A percentile compares a stretch with the other conserved stretches of the same genome.
Evolutionary conservation across 2,888 invertebrate genomes (phyloP).

Genomic region (Spicauda simplicius): DNA sequence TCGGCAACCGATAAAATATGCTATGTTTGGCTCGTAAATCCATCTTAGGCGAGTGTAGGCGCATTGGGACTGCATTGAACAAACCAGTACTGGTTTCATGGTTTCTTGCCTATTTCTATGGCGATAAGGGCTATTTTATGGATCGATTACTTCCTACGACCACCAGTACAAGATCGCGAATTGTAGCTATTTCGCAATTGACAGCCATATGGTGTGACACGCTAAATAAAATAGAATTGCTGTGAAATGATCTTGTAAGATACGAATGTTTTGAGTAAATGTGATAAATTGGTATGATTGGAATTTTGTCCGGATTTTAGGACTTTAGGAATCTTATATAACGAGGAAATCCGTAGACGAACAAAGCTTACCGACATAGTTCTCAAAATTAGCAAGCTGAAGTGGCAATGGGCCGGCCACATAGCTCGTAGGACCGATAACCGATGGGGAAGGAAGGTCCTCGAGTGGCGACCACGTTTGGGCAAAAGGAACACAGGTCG

Average conservation of each 20-base stretch:
- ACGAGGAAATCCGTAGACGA: background rate
- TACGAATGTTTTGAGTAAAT: background rate
- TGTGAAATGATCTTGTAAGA: constrained; percentile 7
- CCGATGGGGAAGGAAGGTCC: no score
- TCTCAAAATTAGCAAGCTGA: no score
- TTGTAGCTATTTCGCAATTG: constrained; percentile 38
- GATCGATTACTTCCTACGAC: constrained; percentile 25
- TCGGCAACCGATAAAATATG: constrained; percentile 43
- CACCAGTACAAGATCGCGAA: constrained; percentile 31
- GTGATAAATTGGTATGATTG: background rate
- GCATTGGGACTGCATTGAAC: constrained; percentile 37
- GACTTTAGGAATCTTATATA: background rate
- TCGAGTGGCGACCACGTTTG: no score
- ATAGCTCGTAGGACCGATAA: no score
- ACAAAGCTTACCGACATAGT: no score
- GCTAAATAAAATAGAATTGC: constrained; percentile 16
- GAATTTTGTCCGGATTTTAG: no score
- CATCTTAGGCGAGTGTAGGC: constrained; percentile 43
- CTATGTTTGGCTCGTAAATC: constrained; percentile 41
- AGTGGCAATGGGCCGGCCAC: no score
- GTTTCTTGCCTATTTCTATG: constrained; percentile 25
- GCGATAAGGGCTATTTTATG: constrained; percentile 26
- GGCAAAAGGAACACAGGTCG: no score
- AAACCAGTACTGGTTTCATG: background rate
- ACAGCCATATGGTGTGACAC: constrained; percentile 38